Percentiles rank a stretch among this genome's conserved stretches.
Conservation (phyloP, 2,888 invertebrate genomes). For the Gerris lacustris region DNA sequence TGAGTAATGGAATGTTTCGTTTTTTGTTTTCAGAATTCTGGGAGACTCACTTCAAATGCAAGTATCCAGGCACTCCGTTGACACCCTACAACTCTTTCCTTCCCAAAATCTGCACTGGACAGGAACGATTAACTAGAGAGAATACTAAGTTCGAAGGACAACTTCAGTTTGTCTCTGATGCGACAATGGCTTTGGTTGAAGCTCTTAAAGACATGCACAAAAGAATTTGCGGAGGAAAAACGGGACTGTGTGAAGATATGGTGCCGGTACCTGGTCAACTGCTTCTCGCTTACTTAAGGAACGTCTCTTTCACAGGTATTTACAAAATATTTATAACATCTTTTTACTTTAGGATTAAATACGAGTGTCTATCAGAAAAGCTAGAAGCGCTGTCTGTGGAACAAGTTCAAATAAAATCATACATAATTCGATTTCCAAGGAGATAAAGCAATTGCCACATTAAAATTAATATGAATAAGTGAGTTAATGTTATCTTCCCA, state of each 20-base stretch:
- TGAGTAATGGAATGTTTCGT: no score
- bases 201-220: constrained; percentile 70
- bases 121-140: constrained; percentile 57
- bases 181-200: constrained; percentile 86
- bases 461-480: no score
- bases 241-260: constrained; percentile 78
- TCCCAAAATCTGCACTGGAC: constrained; percentile 57
- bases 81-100: constrained; percentile 73
- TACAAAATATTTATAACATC: not conserved
- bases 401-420: no score
- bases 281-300: constrained; percentile 66
- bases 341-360: no score
- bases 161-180: constrained; percentile 90
- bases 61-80: constrained; percentile 61
- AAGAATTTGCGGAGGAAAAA: constrained; percentile 53
- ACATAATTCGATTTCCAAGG: no score
- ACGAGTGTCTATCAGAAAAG: no score
- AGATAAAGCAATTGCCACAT: no score
- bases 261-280: constrained; percentile 77
- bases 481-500: no score
- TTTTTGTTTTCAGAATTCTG: constrained; percentile 59
- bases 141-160: constrained; percentile 83
- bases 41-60: constrained; percentile 87
- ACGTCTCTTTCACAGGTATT: constrained; percentile 77
- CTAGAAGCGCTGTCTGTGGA: no score